These are phyloP conservation scores for Tadarida brasiliensis DNA, from an alignment of 2,797 vertebrate genomes.

Conservation along the genomic window DNA sequence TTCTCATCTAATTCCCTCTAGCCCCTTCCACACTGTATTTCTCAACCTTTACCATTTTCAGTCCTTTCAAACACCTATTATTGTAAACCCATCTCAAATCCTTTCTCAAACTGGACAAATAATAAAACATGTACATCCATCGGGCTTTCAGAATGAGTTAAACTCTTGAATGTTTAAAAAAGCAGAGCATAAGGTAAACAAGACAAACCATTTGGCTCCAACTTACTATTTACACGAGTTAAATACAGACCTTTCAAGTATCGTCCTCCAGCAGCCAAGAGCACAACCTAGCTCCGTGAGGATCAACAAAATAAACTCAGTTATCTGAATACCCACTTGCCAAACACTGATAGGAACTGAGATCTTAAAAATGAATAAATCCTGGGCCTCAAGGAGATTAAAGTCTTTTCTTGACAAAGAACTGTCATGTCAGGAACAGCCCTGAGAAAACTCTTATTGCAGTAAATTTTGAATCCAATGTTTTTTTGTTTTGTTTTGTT, in stretches of 20 bases:
- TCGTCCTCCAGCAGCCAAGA: not conserved
- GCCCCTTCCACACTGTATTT: not conserved
- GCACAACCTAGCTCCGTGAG: not conserved
- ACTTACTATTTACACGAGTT: not conserved
- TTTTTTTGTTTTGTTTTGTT: too few relatives aligned
- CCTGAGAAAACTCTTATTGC: not conserved
- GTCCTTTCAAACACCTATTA: not conserved
- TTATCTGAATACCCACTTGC: not conserved
- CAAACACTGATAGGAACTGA: not conserved
- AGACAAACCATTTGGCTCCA: not conserved
- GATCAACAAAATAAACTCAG: not conserved
- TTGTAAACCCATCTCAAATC: not conserved
- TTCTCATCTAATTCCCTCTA: not conserved
- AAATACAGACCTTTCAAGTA: not conserved
- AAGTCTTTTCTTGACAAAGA: not conserved
- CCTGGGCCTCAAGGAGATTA: not conserved
- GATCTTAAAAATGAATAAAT: not conserved
- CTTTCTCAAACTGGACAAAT: not conserved
- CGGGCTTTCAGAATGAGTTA: not conserved
- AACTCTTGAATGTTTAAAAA: not conserved
- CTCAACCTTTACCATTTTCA: not conserved
- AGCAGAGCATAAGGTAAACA: not conserved
- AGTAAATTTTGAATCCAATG: not conserved
- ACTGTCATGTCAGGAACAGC: not conserved
- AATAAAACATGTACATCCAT: not conserved